A percentile compares a stretch with the other conserved stretches of the same genome.
phyloP scores from a whole-genome alignment of 2,797 vertebrate species.

The Catamblyrhynchus diadema region DNA sequence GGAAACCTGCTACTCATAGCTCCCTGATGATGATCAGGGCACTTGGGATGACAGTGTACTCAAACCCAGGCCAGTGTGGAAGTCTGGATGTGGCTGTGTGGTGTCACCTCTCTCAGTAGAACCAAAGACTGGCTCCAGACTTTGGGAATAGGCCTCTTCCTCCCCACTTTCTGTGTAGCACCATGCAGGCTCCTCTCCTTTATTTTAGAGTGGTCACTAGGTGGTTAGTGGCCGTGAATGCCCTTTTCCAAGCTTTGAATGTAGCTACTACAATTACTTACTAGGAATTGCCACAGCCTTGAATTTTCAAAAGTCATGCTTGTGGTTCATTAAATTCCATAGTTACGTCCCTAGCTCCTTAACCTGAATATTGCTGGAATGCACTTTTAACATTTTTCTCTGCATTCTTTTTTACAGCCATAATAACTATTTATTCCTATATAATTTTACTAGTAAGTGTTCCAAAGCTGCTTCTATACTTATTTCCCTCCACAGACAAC shows the following conservation, averaged over 20 bases:
- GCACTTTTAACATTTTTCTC: background rate
- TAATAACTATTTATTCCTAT: background rate
- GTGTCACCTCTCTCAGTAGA: background rate
- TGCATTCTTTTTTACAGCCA: background rate
- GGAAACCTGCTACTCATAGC: background rate
- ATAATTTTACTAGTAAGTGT: background rate
- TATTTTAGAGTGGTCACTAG: background rate
- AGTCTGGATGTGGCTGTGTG: background rate
- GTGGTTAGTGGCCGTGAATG: background rate
- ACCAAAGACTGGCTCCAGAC: background rate
- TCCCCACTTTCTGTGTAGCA: background rate
- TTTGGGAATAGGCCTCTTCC: background rate
- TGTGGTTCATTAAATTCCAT: background rate
- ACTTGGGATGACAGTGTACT: background rate
- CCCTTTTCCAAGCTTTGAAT: background rate
- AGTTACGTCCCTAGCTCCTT: background rate
- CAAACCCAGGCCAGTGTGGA: background rate
- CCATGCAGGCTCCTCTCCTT: background rate
- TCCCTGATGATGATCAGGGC: background rate
- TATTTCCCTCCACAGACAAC: background rate
- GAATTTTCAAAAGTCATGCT: background rate
- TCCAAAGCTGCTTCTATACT: background rate
- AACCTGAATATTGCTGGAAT: background rate
- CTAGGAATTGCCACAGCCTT: background rate
- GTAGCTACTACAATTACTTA: background rate